These are phyloP conservation scores for Suillia variegata DNA, from an alignment of 2,888 invertebrate genomes.

Conservation along the genomic window DNA sequence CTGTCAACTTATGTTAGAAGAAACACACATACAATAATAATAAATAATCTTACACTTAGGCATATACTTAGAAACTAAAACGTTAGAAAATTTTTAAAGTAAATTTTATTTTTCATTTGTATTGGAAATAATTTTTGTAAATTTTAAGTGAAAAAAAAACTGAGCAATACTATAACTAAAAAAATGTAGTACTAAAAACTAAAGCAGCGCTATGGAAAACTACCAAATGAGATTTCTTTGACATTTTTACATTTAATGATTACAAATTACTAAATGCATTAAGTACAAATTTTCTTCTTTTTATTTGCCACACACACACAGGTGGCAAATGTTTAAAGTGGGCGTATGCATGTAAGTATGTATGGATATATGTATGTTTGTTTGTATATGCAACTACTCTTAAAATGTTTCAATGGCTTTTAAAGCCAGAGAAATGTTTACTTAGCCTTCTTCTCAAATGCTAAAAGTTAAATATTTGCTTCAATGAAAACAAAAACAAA, in stretches of 20 bases:
- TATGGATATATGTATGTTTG: not conserved
- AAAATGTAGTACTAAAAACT: too few species aligned
- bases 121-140: too few species aligned
- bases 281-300: conserved; percentile 38
- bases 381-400: too few species aligned
- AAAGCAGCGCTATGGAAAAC: too few species aligned
- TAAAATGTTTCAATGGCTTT: too few species aligned
- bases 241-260: not conserved
- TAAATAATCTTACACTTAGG: not conserved
- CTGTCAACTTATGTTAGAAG: conserved; percentile 42
- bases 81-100: too few species aligned
- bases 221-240: conserved; percentile 3
- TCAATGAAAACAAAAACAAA: not conserved
- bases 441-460: conserved; percentile 7
- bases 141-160: too few species aligned
- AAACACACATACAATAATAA: not conserved
- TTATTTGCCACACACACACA: conserved; percentile 7
- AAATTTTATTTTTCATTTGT: too few species aligned
- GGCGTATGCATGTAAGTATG: conserved; percentile 26
- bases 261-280: conserved; percentile 31
- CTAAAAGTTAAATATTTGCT: conserved; percentile 12
- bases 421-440: conserved; percentile 17
- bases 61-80: too few species aligned
- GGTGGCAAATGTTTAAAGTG: conserved; percentile 22
- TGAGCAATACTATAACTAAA: too few species aligned